phyloP scores from a whole-genome alignment of 1,140 invertebrate genomes.

The Euglossa dilemma region DNA sequence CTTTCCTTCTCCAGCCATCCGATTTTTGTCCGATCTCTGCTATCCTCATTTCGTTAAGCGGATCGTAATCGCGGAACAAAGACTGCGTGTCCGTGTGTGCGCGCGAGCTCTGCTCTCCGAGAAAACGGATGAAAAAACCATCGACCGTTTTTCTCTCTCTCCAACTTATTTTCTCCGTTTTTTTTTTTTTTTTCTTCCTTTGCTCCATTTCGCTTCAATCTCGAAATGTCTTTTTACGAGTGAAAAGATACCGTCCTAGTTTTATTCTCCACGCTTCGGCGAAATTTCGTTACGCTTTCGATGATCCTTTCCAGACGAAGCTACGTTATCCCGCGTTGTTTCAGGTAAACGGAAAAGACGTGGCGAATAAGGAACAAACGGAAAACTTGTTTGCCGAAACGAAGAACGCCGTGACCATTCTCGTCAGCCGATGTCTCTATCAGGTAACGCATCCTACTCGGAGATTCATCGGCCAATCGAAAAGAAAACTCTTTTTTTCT shows the following conservation, averaged over 20 bases:
- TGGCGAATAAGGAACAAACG: slow-evolving; percentile 84
- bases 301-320: background rate
- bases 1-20: background rate
- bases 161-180: background rate
- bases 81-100: background rate
- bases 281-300: background rate
- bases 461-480: background rate
- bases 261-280: background rate
- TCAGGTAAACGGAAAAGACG: slow-evolving; percentile 83
- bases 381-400: slow-evolving; percentile 83
- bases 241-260: background rate
- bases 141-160: background rate
- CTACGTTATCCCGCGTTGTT: slow-evolving; percentile 38
- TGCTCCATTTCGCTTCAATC: background rate
- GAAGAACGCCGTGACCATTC: slow-evolving; percentile 82
- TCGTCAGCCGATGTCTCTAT: slow-evolving; percentile 84
- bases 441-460: slow-evolving; percentile 73
- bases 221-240: background rate
- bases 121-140: slow-evolving; percentile 46
- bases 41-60: slow-evolving; percentile 61
- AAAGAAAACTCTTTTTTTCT: slow-evolving; percentile 9
- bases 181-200: background rate
- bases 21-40: slow-evolving; percentile 39
- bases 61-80: slow-evolving; percentile 62
- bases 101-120: background rate